Evolutionary conservation across 1,140 invertebrate genomes (phyloP).

Genomic region (Daktulosphaira vitifoliae): DNA sequence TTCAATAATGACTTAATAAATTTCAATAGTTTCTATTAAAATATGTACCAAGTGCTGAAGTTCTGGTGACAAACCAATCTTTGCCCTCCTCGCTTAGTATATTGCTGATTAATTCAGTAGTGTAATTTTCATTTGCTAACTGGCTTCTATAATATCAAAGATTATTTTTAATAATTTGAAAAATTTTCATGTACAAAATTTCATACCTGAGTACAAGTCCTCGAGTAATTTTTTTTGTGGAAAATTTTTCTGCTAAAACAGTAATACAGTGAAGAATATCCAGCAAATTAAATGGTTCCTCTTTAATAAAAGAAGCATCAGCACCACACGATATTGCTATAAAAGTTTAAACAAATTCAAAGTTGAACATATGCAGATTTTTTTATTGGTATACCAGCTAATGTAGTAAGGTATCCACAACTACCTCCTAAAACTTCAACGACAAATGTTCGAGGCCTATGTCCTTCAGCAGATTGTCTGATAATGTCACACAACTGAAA

Average conservation of each 20-base stretch:
- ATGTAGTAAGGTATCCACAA: constrained; percentile 25
- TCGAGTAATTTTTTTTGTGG: neutral
- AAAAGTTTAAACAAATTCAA: neutral
- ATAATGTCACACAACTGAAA: constrained; percentile 25
- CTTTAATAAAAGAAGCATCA: constrained; percentile 22
- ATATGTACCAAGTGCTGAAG: constrained; percentile 11
- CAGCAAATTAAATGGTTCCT: constrained; percentile 11
- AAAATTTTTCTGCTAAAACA: constrained; percentile 17
- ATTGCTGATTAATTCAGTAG: constrained; percentile 8
- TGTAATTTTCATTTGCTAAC: constrained; percentile 21
- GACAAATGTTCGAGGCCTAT: constrained; percentile 21
- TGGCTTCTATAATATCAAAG: neutral
- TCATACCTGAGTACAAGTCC: constrained; percentile 31
- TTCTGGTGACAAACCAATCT: constrained; percentile 6
- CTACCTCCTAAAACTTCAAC: constrained; percentile 27
- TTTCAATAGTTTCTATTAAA: neutral
- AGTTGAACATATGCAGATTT: neutral
- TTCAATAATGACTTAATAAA: neutral
- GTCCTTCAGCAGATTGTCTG: constrained; percentile 31
- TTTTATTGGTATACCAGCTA: constrained; percentile 1
- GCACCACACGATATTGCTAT: constrained; percentile 24
- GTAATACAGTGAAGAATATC: constrained; percentile 4
- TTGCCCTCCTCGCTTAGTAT: constrained; percentile 17
- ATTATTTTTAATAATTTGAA: neutral
- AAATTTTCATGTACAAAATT: neutral